Percentiles rank a stretch among this genome's conserved stretches.
phyloP scores from a whole-genome alignment of 2,113 vertebrate species.

The Bufo gargarizans region DNA sequence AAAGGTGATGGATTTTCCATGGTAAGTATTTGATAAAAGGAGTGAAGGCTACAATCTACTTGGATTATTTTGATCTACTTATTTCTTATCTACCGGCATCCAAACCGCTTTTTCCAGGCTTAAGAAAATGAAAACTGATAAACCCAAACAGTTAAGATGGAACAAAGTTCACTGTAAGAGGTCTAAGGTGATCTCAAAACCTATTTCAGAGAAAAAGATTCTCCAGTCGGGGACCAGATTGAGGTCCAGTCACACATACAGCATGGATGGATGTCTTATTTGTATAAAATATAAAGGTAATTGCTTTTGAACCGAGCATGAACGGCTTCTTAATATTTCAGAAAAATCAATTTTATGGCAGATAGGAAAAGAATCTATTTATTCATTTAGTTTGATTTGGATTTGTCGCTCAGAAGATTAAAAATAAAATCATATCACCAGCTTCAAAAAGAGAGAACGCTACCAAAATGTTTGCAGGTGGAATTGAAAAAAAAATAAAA shows the following conservation, averaged over 20 bases:
- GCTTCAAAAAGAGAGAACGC: background rate
- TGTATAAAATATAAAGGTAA: constrained; percentile 44
- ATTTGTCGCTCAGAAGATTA: constrained; percentile 1
- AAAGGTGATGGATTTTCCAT: background rate
- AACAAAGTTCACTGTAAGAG: constrained; percentile 21
- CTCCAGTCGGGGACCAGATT: constrained; percentile 7
- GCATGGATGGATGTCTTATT: constrained; percentile 34
- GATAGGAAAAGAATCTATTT: constrained; percentile 42
- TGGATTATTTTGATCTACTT: background rate
- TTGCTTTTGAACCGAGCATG: constrained; percentile 39
- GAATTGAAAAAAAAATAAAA: background rate
- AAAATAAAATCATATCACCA: constrained; percentile 10
- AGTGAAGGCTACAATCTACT: background rate
- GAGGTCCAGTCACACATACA: constrained; percentile 16
- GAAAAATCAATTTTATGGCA: constrained; percentile 49
- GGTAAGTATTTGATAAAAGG: background rate
- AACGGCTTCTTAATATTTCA: constrained; percentile 40
- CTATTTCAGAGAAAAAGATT: constrained; percentile 35
- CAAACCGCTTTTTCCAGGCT: background rate
- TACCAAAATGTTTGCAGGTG: constrained; percentile 2
- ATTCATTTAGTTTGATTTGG: constrained; percentile 30
- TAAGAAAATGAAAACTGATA: constrained; percentile 15
- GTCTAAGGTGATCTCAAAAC: constrained; percentile 34
- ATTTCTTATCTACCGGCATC: constrained; percentile 5
- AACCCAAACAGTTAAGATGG: background rate